Percentiles rank a stretch among this genome's conserved stretches.
phyloP scores from a whole-genome alignment of 1,140 invertebrate species.

The Sycophaga agraensis region DNA sequence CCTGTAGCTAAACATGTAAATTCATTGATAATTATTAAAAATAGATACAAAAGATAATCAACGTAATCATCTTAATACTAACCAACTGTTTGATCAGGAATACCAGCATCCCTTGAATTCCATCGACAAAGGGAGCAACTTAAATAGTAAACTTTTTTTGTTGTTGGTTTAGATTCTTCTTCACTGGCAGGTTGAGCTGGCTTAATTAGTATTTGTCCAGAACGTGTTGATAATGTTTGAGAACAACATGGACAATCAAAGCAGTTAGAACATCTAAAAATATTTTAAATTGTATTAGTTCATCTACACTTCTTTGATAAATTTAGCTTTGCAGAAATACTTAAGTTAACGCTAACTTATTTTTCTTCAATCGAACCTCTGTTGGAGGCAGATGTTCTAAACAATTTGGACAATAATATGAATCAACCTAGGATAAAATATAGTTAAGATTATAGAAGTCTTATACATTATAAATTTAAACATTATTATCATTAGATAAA shows the following conservation, averaged over 20 bases:
- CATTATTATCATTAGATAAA: neutral
- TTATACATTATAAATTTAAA: neutral
- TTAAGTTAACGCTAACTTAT: slow-evolving; percentile 71
- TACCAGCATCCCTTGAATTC: slow-evolving; percentile 91
- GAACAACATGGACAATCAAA: slow-evolving; percentile 94
- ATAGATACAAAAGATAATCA: too few species aligned
- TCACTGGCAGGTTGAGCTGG: slow-evolving; percentile 48
- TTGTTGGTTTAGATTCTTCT: slow-evolving; percentile 65
- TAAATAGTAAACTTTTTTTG: slow-evolving; percentile 92
- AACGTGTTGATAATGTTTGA: slow-evolving; percentile 85
- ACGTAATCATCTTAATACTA: too few species aligned
- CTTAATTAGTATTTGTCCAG: slow-evolving; percentile 67
- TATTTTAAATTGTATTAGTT: neutral
- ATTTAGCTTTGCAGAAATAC: too few species aligned
- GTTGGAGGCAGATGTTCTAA: slow-evolving; percentile 91
- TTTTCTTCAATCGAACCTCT: slow-evolving; percentile 93
- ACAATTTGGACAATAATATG: slow-evolving; percentile 93
- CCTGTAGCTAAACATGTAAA: slow-evolving; percentile 66
- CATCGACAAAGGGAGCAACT: slow-evolving; percentile 95
- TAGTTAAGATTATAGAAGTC: too few species aligned
- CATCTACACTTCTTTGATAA: too few species aligned
- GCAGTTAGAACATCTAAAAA: slow-evolving; percentile 89
- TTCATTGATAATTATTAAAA: too few species aligned
- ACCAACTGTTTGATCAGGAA: slow-evolving; percentile 88
- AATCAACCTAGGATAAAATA: slow-evolving; percentile 73